Conservation (phyloP, 2,888 invertebrate genomes). For the Ametastegia equiseti region DNA sequence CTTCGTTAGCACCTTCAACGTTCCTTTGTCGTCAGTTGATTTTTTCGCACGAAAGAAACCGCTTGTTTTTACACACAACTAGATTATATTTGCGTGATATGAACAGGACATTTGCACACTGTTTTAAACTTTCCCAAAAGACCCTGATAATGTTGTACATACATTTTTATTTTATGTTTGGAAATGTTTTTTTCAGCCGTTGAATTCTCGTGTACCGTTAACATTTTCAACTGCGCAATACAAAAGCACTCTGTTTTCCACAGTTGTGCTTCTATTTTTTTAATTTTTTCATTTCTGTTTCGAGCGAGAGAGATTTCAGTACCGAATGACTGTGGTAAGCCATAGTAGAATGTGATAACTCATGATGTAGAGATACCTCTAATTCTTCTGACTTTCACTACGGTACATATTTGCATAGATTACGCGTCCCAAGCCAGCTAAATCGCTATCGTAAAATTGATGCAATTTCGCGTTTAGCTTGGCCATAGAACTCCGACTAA, state of each 20-base stretch:
- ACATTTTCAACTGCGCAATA: background rate
- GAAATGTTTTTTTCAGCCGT: background rate
- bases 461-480: constrained; percentile 17
- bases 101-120: background rate
- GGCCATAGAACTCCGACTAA: background rate
- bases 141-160: background rate
- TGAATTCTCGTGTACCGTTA: background rate
- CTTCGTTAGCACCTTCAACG: background rate
- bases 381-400: constrained; percentile 28
- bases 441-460: constrained; percentile 20
- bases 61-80: background rate
- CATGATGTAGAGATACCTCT: background rate
- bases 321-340: background rate
- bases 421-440: constrained; percentile 4
- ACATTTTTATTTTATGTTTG: background rate
- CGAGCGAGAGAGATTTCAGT: constrained; percentile 18
- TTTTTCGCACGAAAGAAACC: background rate
- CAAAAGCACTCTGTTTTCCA: background rate
- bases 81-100: background rate
- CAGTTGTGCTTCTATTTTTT: background rate
- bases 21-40: constrained; percentile 15
- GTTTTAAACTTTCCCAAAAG: background rate
- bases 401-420: constrained; percentile 4
- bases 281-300: background rate
- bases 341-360: background rate